Evolutionary conservation across 2,797 vertebrate genomes (phyloP), one percentile per base, ranked within the genome.

Genomic region (Crenichthys baileyi): DNA sequence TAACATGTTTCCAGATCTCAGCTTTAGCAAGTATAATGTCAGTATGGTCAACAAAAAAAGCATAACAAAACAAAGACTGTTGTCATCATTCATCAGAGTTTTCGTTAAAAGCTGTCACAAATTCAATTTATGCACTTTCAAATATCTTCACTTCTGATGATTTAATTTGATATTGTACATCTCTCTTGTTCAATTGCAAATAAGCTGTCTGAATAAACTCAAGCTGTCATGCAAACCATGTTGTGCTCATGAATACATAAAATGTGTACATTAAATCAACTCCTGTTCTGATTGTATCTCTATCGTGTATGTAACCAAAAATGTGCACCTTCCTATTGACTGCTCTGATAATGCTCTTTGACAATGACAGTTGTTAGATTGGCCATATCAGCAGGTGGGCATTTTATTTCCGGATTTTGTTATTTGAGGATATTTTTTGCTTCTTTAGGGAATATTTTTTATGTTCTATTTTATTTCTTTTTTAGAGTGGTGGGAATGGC

Each of bases 321-420:
- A 73, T 53, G 55, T 55, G 29, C 55, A 73, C 51, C 72, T 85
- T 80, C 55, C 65, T 46, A 63, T 76, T 79, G 78, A 51, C 68
- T 80, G 72, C 41, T 13, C 16, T 73, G 70, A 78, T 85, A 26
- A 80, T 78, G 77, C 60, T 50, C 68, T 72, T 3, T 83, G 81
- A 83, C 87, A 84, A 70, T 86, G 88, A 89, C 81, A 86, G 81
- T 46, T 86, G 82, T 83, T 70, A 51, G 76, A 79, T 75, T 80
- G 73, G 72, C 50, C 58, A 3, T 56, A 15, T 44, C 80, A 80
- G 65, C 44, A 70, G 65, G 76, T 74, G 63, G 31, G n/a, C 72
- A 60, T 85, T 83, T 86, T 77, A 80, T 86, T 91, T 78, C 41
- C 22, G 58, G 44, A 77, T 78, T 72, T 51, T 61, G 41, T 79